These are phyloP conservation scores for Halocynthia roretzi DNA, from an alignment of 23 tunicate species.

Conservation along the genomic window DNA sequence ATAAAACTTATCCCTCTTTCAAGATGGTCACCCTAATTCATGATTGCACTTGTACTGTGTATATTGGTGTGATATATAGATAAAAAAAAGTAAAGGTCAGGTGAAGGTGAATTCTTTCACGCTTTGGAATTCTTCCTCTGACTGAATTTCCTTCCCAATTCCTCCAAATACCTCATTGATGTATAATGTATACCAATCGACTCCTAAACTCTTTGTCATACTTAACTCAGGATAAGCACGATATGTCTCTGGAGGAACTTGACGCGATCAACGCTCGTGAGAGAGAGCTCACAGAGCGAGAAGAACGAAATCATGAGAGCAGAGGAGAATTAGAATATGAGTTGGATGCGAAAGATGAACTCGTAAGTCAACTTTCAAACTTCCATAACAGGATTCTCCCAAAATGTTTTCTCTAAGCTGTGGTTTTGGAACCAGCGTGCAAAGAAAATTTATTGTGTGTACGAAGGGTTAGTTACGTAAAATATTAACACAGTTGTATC, in stretches of 20 bases:
- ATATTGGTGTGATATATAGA: too few relatives aligned
- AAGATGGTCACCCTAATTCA: background rate
- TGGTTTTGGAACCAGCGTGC: too few relatives aligned
- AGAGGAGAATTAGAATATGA: slow-evolving; percentile 71
- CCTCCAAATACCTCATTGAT: too few relatives aligned
- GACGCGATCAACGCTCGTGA: slow-evolving; percentile 55
- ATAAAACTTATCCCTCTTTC: background rate
- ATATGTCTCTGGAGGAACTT: slow-evolving; percentile 72
- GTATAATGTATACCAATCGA: too few relatives aligned
- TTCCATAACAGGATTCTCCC: background rate
- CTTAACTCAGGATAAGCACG: slow-evolving; percentile 46
- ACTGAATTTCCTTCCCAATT: background rate
- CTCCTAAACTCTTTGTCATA: background rate
- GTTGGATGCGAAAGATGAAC: slow-evolving; percentile 83
- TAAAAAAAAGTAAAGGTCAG: background rate
- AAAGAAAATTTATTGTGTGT: too few relatives aligned
- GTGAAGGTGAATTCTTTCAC: background rate
- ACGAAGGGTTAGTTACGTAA: too few relatives aligned
- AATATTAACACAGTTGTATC: too few relatives aligned
- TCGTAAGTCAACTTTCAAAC: slow-evolving; percentile 25
- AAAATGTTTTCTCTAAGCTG: too few relatives aligned
- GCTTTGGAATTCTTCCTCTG: background rate
- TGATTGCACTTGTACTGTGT: too few relatives aligned
- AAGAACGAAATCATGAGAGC: slow-evolving; percentile 29
- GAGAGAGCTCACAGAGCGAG: slow-evolving; percentile 61